These are phyloP conservation scores for Sweltsa coloradensis DNA, from an alignment of 1,140 invertebrate species.

Conservation along the genomic window DNA sequence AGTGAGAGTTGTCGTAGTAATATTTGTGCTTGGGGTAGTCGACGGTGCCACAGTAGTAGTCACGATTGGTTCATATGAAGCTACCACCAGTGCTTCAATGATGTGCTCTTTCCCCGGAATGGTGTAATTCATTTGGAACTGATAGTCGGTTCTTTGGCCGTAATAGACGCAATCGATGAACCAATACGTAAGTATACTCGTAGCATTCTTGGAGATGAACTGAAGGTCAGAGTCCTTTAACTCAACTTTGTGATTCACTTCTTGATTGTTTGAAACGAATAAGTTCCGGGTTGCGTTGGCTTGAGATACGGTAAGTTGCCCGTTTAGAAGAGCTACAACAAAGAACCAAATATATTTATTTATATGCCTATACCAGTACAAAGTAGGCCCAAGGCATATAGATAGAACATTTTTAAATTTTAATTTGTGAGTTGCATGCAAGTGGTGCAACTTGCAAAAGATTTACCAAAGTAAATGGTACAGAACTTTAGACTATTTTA, in stretches of 20 bases:
- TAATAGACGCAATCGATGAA: conserved; percentile 62
- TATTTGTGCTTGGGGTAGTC: conserved; percentile 35
- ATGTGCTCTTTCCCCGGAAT: conserved; percentile 41
- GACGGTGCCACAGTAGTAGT: conserved; percentile 43
- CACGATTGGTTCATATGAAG: conserved; percentile 46
- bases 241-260: conserved; percentile 45
- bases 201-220: conserved; percentile 45
- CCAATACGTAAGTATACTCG: conserved; percentile 54
- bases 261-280: conserved; percentile 36
- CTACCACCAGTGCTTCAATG: conserved; percentile 56
- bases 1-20: conserved; percentile 17
- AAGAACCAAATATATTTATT: too few relatives aligned
- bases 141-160: conserved; percentile 44
- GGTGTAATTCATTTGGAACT: conserved; percentile 47
- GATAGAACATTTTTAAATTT: too few relatives aligned
- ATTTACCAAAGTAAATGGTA: too few relatives aligned
- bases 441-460: too few relatives aligned
- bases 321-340: too few relatives aligned
- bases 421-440: too few relatives aligned
- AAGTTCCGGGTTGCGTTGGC: too few relatives aligned
- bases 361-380: too few relatives aligned
- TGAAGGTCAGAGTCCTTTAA: conserved; percentile 43
- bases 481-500: too few relatives aligned
- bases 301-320: too few relatives aligned
- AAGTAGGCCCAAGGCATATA: too few relatives aligned